phyloP scores from a whole-genome alignment of 1,140 invertebrate genomes.

The Drosophila arawakana region DNA sequence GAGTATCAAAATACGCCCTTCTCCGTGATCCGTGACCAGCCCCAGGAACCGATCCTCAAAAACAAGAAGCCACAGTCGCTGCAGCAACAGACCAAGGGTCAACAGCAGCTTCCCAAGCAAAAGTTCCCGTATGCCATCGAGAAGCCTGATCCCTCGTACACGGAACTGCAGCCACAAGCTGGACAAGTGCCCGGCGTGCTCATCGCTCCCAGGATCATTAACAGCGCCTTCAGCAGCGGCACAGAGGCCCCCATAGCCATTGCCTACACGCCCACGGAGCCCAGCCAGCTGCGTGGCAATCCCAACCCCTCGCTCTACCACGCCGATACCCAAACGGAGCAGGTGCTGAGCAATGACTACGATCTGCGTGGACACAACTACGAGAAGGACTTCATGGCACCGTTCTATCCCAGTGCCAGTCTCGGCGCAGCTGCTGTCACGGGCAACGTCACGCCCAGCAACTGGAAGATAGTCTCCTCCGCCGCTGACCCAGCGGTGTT shows the following conservation, averaged over 20 bases:
- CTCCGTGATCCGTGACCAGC: conserved; percentile 84
- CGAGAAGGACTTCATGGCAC: conserved; percentile 88
- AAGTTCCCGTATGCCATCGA: conserved; percentile 88
- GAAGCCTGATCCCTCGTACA: conserved; percentile 84
- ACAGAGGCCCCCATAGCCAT: conserved; percentile 86
- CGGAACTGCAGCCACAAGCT: conserved; percentile 47
- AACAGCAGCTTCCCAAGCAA: conserved; percentile 79
- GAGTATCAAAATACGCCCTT: conserved; percentile 83
- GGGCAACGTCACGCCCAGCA: conserved; percentile 80
- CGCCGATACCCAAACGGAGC: conserved; percentile 67
- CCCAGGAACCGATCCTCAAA: conserved; percentile 85
- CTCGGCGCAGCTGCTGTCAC: conserved; percentile 83
- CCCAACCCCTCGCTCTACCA: conserved; percentile 1
- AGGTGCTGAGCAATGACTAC: conserved; percentile 66
- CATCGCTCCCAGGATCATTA: conserved; percentile 71
- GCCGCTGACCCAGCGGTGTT: conserved; percentile 58
- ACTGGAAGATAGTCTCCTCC: conserved; percentile 87
- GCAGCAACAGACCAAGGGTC: conserved; percentile 69
- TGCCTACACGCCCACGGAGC: conserved; percentile 86
- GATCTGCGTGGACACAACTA: conserved; percentile 78
- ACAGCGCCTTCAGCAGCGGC: conserved; percentile 62
- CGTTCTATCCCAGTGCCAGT: conserved; percentile 89
- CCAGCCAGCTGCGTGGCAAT: conserved; percentile 51
- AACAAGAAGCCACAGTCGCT: conserved; percentile 82
- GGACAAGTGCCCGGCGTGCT: conserved; percentile 58